Evolutionary conservation across 2,888 invertebrate genomes (phyloP), one percentile per base, ranked within the genome.

Genomic region (Phania funesta): DNA sequence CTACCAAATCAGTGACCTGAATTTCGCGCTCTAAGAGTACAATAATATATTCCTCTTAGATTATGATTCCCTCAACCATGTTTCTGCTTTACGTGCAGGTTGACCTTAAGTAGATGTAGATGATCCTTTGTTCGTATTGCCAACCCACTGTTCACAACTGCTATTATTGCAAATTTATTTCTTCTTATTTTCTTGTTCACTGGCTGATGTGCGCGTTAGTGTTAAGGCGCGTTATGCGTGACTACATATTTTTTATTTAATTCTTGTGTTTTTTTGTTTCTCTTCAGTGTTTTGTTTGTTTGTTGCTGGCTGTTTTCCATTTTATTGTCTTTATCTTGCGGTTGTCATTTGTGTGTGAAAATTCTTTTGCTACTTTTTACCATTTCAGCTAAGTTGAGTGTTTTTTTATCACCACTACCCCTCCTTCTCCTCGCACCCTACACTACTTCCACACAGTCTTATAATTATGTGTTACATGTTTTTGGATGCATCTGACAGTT

Each of bases 401-500:
- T 58, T 58, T 73, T 62, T 20, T 48, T 24, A 22, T 1, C n/a
- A 2, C 9, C 26, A 18, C 38, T 18, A 20, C n/a, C 9, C 24
- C 16, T 18, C 1, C 35, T n/a, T 8, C 22, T 32, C 24, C 29
- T 24, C n/a, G 44, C 41, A 3, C n/a, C n/a, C 29, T 9, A 18
- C 46, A 7, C 7, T n/a, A 16, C 11, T 64, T 64, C 32, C 7
- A n/a, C 29, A 18, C 29, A 46, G 8, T 18, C 9, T 67, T 41
- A 11, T 18, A 11, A 11, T 56, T 44, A 22, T 41, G 24, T 9
- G n/a, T 62, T 50, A 20, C 24, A 38, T 65, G 52, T 38, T 70
- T 54, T 50, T 52, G 24, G 26, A 54, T 87, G 87, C 85, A 86
- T 84, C 86, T 88, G 88, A 88, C 88, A 88, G 88, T 87, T 88